Base-by-base conservation (phyloP, 2,797 vertebrate species). In the Dicrostonyx torquatus region DNA sequence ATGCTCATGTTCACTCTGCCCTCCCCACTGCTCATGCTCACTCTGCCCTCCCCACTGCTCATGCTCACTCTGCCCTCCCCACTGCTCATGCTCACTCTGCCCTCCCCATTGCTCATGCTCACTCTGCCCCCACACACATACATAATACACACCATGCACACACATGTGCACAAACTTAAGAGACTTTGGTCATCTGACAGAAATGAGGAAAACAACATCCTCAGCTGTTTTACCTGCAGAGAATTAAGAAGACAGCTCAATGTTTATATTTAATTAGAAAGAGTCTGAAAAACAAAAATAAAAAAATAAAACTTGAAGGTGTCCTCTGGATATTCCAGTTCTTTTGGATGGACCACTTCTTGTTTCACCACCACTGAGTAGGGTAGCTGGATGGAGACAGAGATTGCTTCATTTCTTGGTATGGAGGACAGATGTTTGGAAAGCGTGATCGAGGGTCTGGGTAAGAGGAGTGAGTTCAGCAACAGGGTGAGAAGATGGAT, bases 251-350 rank as follows among this genome's bases (percentile, higher is more conserved):
- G 7, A 34, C 37, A 14, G n/a, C 1, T 73, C 53, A 64, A 7
- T 68, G 50, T 45, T 87, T 91, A 8, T 64, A 91, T 80, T 86
- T 72, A 45, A 43, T 26, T 76, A 31, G 40, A 95, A 89, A 77
- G 58, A 87, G 73, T 92, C 50, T 70, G 26, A 87, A 77, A 17
- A 1, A 58, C 11, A 48, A 87, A 86, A 48, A 40, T 64, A 24
- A 18, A 48, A 87, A 80, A 48, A 45, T 64, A 14, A 18, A 68
- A 87, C 22, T 70, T 84, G 48, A 53, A 88, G 80, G 40, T 10
- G 72, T 79, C 53, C 5, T 37, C 73, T 88, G 45, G 3, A 40
- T 76, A 76, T 73, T 73, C 53, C 31, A 84, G 0, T 37, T 79
- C 82, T 84, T 62, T 80, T 79, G 26, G 45, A 29, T 18, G 37